These are phyloP conservation scores for Hedya salicella DNA, from an alignment of 2,888 invertebrate species.

Conservation along the genomic window DNA sequence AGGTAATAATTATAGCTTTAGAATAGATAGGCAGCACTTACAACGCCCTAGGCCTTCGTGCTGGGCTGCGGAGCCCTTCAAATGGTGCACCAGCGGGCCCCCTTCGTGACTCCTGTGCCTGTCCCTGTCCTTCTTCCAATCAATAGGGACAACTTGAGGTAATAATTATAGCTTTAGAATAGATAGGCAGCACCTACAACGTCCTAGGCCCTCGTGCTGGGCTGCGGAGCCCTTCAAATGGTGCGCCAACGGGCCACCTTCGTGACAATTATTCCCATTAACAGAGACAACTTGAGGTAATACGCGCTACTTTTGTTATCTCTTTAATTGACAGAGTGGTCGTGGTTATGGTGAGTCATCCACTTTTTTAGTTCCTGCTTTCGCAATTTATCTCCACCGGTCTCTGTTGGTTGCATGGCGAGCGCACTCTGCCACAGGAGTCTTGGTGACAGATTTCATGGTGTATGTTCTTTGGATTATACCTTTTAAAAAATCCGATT, in stretches of 20 bases:
- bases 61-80: constrained; percentile 82
- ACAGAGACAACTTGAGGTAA: constrained; percentile 62
- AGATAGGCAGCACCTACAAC: constrained; percentile 83
- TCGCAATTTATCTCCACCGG: too few relatives aligned
- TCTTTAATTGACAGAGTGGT: too few relatives aligned
- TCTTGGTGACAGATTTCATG: too few relatives aligned
- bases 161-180: constrained; percentile 80
- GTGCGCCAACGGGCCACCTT: constrained; percentile 69
- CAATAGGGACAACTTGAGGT: constrained; percentile 63
- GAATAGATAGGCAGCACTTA: constrained; percentile 86
- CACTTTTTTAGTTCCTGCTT: too few relatives aligned
- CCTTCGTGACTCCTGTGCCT: constrained; percentile 65
- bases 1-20: constrained; percentile 76
- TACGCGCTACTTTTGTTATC: too few relatives aligned
- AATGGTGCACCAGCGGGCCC: constrained; percentile 64
- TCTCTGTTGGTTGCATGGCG: too few relatives aligned
- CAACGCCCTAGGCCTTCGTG: constrained; percentile 86
- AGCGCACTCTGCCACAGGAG: too few relatives aligned
- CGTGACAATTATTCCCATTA: constrained; percentile 62
- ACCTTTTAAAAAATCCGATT: too few relatives aligned
- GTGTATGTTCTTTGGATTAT: too few relatives aligned
- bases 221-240: constrained; percentile 72
- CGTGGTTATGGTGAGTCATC: too few relatives aligned
- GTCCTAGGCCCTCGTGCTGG: constrained; percentile 87
- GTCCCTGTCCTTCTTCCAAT: constrained; percentile 63